These are phyloP conservation scores for Pleuronectes platessa DNA, from an alignment of 2,113 vertebrate species.

Conservation along the genomic window DNA sequence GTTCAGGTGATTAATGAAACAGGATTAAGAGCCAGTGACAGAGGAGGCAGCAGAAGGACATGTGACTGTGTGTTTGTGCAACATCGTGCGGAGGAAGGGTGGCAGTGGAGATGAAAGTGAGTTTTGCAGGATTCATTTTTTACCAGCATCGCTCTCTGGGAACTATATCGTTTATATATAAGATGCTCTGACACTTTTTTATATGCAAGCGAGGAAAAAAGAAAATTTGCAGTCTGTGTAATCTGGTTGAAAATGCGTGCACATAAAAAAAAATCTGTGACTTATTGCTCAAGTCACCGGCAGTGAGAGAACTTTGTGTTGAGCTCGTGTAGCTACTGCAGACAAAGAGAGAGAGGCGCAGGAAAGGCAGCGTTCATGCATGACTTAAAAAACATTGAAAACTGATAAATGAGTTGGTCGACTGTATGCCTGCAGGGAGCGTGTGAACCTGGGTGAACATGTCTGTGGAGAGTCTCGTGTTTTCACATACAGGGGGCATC, in stretches of 20 bases:
- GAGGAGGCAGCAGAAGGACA: not conserved
- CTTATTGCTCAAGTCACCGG: not conserved
- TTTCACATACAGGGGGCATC: conserved; percentile 38
- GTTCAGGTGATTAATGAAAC: not conserved
- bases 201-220: no score
- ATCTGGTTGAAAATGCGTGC: no score
- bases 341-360: conserved; percentile 3
- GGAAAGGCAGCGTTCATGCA: conserved; percentile 44
- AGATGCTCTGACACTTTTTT: no score
- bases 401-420: conserved; percentile 47
- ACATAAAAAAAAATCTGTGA: no score
- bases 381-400: conserved; percentile 54
- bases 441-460: conserved; percentile 20
- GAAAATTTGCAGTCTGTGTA: no score
- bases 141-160: no score
- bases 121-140: not conserved
- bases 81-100: not conserved
- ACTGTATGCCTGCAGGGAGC: conserved; percentile 37
- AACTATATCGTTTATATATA: no score
- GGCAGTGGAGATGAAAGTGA: not conserved
- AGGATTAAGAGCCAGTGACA: not conserved
- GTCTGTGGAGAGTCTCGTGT: conserved; percentile 32
- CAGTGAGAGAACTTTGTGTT: conserved; percentile 4
- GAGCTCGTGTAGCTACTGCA: conserved; percentile 1
- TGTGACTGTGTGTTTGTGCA: not conserved